Base-by-base conservation (phyloP, 2,888 invertebrate genomes). In the Syritta pipiens region DNA sequence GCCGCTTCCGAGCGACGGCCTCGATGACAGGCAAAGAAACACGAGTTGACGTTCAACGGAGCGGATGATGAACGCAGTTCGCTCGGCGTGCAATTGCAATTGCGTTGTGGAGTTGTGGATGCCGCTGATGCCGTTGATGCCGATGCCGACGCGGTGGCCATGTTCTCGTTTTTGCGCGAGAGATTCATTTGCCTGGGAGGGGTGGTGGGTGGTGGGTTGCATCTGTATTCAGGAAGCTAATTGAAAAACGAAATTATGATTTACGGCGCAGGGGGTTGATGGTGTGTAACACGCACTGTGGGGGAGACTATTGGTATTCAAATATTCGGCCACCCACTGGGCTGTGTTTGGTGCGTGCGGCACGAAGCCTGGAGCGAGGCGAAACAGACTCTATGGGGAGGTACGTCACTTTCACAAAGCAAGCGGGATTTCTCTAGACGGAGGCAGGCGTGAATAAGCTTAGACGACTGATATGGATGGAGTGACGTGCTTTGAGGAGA, bases 141-240 rank as follows among this genome's bases (percentile, higher is more conserved):
- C 20, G 42, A 69, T 51, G n/a, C n/a, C n/a, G n/a, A n/a, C n/a
- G n/a, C n/a, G 46, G 71, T 24, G 55, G 55, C 55, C 63, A 71
- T 71, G 48, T 55, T 71, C 40, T 40, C 12, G 14, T 24, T 63
- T 48, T 10, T 53, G 53, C 53, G 53, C 35, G 1, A 9, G 12
- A 28, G n/a, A 28, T 28, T 48, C 20, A 28, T 28, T 37, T 30
- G 28, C 17, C 28, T n/a, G 6, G 28, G 7, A 28, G 28, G 7
- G n/a, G 4, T 4, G 7, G 10, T 3, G 14, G 9, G 24, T 37
- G n/a, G 14, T n/a, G 5, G n/a, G n/a, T n/a, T n/a, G n/a, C n/a
- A 14, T 7, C 24, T 24, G 37, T 28, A 55, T 40, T 55, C 26
- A 4, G 14, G 35, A 14, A 9, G 35, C 10, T 35, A 37, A 53